Base-by-base conservation (phyloP, 2,113 vertebrate species). In the Caranx melampygus region DNA sequence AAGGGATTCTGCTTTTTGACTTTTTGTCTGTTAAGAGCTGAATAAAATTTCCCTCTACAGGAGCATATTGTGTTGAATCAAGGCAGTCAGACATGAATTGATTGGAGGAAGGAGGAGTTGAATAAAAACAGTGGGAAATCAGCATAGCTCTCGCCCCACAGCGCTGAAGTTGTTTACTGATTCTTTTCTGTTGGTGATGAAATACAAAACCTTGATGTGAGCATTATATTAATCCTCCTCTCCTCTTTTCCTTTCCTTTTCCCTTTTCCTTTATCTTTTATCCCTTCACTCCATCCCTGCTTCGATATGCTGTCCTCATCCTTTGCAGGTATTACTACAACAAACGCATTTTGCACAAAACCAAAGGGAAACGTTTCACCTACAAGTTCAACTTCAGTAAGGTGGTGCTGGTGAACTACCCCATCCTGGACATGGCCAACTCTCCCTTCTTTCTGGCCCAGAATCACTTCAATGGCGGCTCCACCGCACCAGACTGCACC, bases 361-460 rank as follows among this genome's bases (percentile, higher is more conserved):
- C 97, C 75, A 98, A 98, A 92, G 97, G 97, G 37, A 98, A 98
- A 82, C 95, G 97, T 31, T 98, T 98, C 92, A 98, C 97, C 77
- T 98, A 98, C 95, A 98, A 98, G 92, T 98, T 98, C 81, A 98
- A 97, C 95, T 97, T 97, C 94, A 97, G 96, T 88, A 97, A 97
- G 88, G 96, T 98, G 1, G 96, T 97, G 21, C 78, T 98, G 62
- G 97, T 97, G 33, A 97, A 97, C 79, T 97, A 97, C 79, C 97
- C 97, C 0, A 92, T 98, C 62, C 88, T 97, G 89, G 97, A 98
- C 57, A 94, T 97, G 96, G 95, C 96, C 0, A 96, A 95, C 10
- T 95, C 95, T 2, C 96, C 96, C 8, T 96, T 96, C 31, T 92
- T 97, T 79, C 91, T 98, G 83, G 93, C 96, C 66, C 96, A 96